Base-by-base conservation (phyloP, 2,888 invertebrate genomes). In the Metacarcinus magister region DNA sequence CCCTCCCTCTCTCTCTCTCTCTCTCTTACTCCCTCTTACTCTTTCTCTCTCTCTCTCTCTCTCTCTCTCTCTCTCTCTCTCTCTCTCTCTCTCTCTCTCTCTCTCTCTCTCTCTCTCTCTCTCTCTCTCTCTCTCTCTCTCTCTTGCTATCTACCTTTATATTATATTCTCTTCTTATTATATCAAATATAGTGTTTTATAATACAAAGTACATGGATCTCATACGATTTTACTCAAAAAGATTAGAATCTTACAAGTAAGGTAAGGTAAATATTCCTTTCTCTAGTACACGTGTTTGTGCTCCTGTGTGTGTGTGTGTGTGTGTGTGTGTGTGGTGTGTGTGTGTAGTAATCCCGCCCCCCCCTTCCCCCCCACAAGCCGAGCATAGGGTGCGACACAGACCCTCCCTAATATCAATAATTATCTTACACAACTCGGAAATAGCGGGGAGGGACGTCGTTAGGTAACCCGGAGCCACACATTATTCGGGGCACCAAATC, bases 1-100 rank as follows among this genome's bases (percentile, higher is more conserved):
- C 23, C 28, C 28, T 23, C 16, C 23, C 54, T 92, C 19, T 92
- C 54, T 4, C 8, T 7, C 8, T 54, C 8, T 7, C 8, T 7
- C 2, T 54, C 54, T 54, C 54, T 54, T 16, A 13, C 54, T 54
- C 54, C 16, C 54, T 54, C n/a, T 48, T 10, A 67, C 13, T 60
- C 93, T 54, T 16, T 60, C 93, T 60, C 67, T 93, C 93, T 39
- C 60, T 67, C 32, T 60, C 93, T 28, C 93, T 32, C n/a, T 54
- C 28, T 32, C 28, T 28, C 23, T 44, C 90, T 39, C 32, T 90
- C 90, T 44, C 43, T 90, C 23, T 44, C 43, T 44, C 39, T 43
- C 19, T 7, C 19, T 91, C 67, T 28, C 43, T 16, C 32, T 32
- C 54, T 5, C 8, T 39, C 67, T 60, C 60, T 54, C 60, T 32